phyloP scores from a whole-genome alignment of 2,113 vertebrate species.

The Arenaria interpres region DNA sequence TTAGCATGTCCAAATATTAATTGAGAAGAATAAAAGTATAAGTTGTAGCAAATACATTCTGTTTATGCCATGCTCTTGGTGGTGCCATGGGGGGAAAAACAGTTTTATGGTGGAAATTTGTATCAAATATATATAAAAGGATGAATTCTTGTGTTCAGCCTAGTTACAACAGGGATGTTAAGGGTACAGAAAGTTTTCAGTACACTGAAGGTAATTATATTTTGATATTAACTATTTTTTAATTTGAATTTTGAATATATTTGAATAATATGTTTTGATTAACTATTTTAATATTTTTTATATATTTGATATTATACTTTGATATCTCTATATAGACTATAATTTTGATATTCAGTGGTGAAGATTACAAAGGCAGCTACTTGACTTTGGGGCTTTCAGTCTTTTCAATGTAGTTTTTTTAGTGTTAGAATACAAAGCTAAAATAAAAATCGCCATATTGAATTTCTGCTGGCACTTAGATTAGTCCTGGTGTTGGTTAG shows the following conservation, averaged over 20 bases:
- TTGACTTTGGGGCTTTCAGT: not conserved
- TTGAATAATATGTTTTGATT: too few relatives aligned
- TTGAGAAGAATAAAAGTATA: not conserved
- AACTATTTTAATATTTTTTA: too few relatives aligned
- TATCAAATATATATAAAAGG: not conserved
- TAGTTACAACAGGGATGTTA: too few relatives aligned
- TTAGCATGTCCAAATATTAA: not conserved
- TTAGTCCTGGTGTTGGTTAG: too few relatives aligned
- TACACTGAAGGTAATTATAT: not conserved
- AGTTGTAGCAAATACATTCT: not conserved
- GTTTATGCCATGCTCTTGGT: not conserved
- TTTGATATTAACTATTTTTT: too few relatives aligned
- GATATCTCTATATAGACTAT: not conserved
- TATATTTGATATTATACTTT: too few relatives aligned
- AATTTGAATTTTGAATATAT: too few relatives aligned
- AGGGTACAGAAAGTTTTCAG: not conserved
- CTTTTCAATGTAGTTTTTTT: not conserved
- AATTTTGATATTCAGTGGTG: not conserved
- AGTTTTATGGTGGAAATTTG: not conserved
- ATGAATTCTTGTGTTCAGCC: not conserved
- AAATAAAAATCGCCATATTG: not conserved
- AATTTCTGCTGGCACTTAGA: not conserved
- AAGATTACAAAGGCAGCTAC: not conserved
- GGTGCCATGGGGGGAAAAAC: accelerated
- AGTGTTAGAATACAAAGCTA: not conserved